Evolutionary conservation across 2,113 vertebrate species (phyloP).

Genomic region (Esox niger): DNA sequence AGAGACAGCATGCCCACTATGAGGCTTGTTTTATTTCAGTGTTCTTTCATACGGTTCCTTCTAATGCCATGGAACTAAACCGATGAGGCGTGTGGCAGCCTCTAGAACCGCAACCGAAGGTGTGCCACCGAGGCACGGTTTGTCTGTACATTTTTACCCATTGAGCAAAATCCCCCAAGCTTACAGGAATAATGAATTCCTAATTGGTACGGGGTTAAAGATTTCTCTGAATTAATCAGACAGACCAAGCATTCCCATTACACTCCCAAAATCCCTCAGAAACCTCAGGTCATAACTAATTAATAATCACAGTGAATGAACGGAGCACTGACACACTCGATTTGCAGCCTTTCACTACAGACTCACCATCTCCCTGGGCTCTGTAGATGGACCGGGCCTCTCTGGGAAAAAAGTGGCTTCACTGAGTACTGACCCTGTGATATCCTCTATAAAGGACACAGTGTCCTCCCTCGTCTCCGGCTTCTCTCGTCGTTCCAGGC

Average conservation of each 20-base stretch:
- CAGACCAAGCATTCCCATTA: too few relatives aligned
- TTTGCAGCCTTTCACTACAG: background rate
- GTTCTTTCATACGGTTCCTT: background rate
- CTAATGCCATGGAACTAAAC: background rate
- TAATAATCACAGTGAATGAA: background rate
- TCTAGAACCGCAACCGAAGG: background rate
- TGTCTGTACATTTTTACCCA: background rate
- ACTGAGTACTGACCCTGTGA: constrained; percentile 13
- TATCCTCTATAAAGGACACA: constrained; percentile 13
- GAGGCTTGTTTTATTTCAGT: background rate
- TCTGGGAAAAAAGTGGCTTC: background rate
- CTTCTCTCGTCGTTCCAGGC: constrained; percentile 9
- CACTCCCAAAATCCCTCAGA: too few relatives aligned
- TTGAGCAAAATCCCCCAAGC: background rate
- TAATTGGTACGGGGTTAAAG: background rate
- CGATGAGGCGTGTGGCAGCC: background rate
- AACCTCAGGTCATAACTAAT: background rate
- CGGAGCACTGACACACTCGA: background rate
- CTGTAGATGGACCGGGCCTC: background rate
- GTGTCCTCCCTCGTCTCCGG: constrained; percentile 12
- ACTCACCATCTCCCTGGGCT: constrained; percentile 25
- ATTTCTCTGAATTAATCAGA: background rate
- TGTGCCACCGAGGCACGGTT: background rate
- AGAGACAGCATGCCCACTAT: background rate
- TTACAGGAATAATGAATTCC: background rate